A percentile compares a stretch with the other conserved stretches of the same genome.
phyloP scores from a whole-genome alignment of 2,113 vertebrate genomes.

The Pantherophis guttatus region DNA sequence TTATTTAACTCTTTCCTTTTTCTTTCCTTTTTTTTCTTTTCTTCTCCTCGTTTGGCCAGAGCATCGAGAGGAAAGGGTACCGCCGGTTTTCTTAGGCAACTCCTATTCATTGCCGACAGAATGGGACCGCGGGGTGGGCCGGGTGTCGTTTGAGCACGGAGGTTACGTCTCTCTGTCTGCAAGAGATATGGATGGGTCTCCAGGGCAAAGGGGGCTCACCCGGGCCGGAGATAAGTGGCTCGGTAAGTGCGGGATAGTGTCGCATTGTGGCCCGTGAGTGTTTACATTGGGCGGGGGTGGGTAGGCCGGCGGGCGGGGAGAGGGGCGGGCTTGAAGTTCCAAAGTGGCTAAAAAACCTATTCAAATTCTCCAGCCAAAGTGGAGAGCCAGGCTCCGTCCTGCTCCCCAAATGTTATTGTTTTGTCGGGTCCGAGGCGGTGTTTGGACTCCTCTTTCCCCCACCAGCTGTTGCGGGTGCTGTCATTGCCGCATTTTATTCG shows the following conservation, averaged over 20 bases:
- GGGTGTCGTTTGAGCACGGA: neutral
- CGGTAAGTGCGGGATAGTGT: neutral
- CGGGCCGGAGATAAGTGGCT: neutral
- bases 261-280: conserved; percentile 28
- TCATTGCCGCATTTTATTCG: conserved; percentile 24
- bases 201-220: neutral
- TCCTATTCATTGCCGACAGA: too few relatives aligned
- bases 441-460: neutral
- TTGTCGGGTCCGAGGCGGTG: neutral
- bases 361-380: neutral
- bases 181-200: neutral
- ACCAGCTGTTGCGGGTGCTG: conserved; percentile 50
- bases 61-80: neutral
- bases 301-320: neutral
- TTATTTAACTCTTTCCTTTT: neutral
- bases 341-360: conserved; percentile 5
- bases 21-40: neutral
- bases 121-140: accelerated
- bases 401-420: conserved; percentile 19
- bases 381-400: neutral
- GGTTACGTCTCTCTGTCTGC: neutral
- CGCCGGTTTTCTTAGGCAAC: too few relatives aligned
- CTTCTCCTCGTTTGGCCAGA: neutral
- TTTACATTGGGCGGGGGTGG: neutral
- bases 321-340: neutral